Conservation (phyloP, 2,888 invertebrate species). For the Archips crataeganus region DNA sequence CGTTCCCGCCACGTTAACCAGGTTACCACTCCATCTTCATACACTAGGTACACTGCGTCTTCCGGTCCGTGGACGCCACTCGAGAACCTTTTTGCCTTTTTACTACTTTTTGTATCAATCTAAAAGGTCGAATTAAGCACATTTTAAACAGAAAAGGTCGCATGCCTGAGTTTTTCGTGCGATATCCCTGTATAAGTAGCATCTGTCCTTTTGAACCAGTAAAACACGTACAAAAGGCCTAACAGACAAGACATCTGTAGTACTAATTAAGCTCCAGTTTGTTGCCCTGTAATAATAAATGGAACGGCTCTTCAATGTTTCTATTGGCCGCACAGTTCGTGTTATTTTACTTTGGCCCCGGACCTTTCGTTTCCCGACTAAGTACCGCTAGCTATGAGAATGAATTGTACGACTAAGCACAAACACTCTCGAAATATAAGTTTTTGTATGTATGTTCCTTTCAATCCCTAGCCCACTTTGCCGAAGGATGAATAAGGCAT, state of each 20-base stretch:
- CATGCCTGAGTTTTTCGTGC: neutral
- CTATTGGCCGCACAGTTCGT: no score
- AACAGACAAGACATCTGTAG: neutral
- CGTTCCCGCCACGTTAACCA: no score
- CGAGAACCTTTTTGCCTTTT: no score
- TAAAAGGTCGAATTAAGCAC: no score
- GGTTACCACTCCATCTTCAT: no score
- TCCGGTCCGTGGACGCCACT: no score
- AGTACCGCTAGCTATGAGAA: neutral
- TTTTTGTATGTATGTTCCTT: neutral
- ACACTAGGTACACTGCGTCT: no score
- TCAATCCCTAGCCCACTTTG: neutral
- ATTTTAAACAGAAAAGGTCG: neutral
- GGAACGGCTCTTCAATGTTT: no score
- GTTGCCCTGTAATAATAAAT: no score
- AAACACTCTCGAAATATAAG: neutral
- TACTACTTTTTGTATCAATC: no score
- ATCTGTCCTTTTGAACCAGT: conserved; percentile 11
- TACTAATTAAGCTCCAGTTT: no score
- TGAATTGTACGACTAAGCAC: neutral
- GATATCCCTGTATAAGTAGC: neutral
- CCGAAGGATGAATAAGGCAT: conserved; percentile 9
- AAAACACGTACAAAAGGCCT: conserved; percentile 5
- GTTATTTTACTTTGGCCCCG: no score
- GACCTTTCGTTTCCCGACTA: neutral